Percentiles rank a stretch among this genome's conserved stretches.
phyloP scores from a whole-genome alignment of 2,797 vertebrate species.

The Melanogrammus aeglefinus region DNA sequence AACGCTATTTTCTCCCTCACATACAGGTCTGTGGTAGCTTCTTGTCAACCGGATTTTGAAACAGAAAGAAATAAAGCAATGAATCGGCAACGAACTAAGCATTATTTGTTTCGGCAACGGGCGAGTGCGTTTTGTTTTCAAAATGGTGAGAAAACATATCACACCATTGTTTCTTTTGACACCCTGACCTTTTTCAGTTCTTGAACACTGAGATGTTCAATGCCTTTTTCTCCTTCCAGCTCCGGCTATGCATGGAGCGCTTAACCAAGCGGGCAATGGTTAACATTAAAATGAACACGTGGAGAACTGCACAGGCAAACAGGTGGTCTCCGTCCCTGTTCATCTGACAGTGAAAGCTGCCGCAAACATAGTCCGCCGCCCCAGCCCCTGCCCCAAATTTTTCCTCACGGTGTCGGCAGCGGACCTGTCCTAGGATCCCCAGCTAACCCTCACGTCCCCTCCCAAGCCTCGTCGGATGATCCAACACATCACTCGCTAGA shows the following conservation, averaged over 20 bases:
- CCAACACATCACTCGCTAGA: slow-evolving; percentile 45
- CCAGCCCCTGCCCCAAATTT: neutral
- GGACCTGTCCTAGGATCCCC: slow-evolving; percentile 54
- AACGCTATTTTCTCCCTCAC: neutral
- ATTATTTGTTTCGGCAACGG: slow-evolving; percentile 85
- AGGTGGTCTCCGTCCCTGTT: slow-evolving; percentile 35
- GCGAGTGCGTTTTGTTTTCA: slow-evolving; percentile 87
- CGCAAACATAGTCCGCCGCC: slow-evolving; percentile 22
- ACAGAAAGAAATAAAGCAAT: slow-evolving; percentile 71
- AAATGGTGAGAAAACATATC: slow-evolving; percentile 70
- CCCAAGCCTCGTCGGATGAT: slow-evolving; percentile 37
- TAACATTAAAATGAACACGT: slow-evolving; percentile 74
- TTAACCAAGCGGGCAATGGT: slow-evolving; percentile 82
- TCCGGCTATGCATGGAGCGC: slow-evolving; percentile 77
- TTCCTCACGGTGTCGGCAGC: no score
- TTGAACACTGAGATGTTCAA: neutral
- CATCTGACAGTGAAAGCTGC: slow-evolving; percentile 35
- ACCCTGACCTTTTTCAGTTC: neutral
- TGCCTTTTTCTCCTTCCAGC: slow-evolving; percentile 62
- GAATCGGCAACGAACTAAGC: slow-evolving; percentile 45
- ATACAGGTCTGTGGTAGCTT: slow-evolving; percentile 82
- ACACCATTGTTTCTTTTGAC: neutral
- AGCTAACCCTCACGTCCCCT: slow-evolving; percentile 57
- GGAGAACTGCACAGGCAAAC: slow-evolving; percentile 22
- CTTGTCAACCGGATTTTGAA: slow-evolving; percentile 80